Evolutionary conservation across 2,797 vertebrate genomes (phyloP).

Genomic region (Dendrocincla tyrannina): DNA sequence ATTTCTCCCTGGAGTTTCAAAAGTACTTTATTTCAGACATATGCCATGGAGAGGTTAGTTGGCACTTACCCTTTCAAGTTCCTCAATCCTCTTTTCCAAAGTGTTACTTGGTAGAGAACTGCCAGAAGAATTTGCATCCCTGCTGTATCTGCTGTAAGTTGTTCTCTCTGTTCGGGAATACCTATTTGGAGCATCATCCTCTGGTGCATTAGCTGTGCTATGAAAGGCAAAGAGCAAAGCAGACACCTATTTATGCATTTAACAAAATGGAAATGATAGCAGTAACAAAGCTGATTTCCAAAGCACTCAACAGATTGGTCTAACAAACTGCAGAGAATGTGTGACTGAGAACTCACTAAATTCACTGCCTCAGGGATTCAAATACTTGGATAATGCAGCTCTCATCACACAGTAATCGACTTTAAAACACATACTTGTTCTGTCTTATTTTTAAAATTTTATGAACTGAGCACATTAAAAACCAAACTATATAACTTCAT

Average conservation of each 20-base stretch:
- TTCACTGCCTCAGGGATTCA: neutral
- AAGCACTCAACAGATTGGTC: neutral
- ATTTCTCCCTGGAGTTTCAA: neutral
- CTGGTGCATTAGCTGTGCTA: conserved; percentile 73
- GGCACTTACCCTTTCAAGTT: conserved; percentile 88
- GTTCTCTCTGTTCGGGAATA: conserved; percentile 79
- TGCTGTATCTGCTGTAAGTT: conserved; percentile 77
- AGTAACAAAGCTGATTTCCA: neutral
- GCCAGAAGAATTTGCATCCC: conserved; percentile 77
- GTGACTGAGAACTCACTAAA: neutral
- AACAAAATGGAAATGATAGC: neutral
- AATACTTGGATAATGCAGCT: neutral
- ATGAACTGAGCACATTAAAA: neutral
- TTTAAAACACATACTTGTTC: neutral
- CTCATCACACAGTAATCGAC: neutral
- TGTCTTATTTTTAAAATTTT: neutral
- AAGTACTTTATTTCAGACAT: neutral
- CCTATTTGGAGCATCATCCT: conserved; percentile 82
- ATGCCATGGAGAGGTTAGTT: neutral
- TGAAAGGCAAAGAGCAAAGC: conserved; percentile 15
- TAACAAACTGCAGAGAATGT: neutral
- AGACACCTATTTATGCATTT: neutral
- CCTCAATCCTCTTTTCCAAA: conserved; percentile 91
- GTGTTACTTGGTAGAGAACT: conserved; percentile 68
- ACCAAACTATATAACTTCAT: neutral